Base-by-base conservation (phyloP, 2,113 vertebrate genomes). In the Choloepus hoffmanni region DNA sequence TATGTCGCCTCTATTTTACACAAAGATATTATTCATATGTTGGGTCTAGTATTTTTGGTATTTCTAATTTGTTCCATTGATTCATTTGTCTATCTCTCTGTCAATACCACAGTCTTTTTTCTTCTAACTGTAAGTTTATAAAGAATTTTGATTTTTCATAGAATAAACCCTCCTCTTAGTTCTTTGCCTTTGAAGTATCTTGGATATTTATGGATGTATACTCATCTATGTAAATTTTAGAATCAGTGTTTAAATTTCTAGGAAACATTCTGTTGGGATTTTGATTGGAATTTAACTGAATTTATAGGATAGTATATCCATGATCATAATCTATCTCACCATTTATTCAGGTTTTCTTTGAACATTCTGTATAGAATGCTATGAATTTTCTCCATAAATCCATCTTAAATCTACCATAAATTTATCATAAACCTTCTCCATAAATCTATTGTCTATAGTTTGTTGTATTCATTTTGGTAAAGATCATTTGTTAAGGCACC, bases 21-120 rank as follows among this genome's bases (percentile, higher is more conserved):
- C 24, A 74, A 45, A 73, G 4, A 0, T 65, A 55, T 14, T 55
- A 5, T 82, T 15, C 36, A 40, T 33, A 36, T 36, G 19, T 58
- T 58, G 15, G 7, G 70, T 60, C 40, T 84, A 70, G 36, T 36
- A 36, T 36, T 94, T 89, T 33, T 67, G 28, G 36, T 76, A 14
- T 77, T 90, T 90, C 30, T 77, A 60, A 40, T 88, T 89, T 89
- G 48, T 60, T 89, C n/a, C 79, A 60, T 48, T 89, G 40, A 58
- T 74, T 86, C 24, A 43, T 65, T 53, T 76, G 58, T 83, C 24
- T 43, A 60, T 43, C 7, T 87, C 7, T 93, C 36, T 36, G 21
- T 19, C 63, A 72, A 28, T 63, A 63, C 60, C 4, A 55, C 5
- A 36, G 12, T 10, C 21, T 72, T 43, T 68, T 79, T 43, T 62